Conservation (phyloP, 2,888 invertebrate genomes). For the Leptinotarsa juncta region DNA sequence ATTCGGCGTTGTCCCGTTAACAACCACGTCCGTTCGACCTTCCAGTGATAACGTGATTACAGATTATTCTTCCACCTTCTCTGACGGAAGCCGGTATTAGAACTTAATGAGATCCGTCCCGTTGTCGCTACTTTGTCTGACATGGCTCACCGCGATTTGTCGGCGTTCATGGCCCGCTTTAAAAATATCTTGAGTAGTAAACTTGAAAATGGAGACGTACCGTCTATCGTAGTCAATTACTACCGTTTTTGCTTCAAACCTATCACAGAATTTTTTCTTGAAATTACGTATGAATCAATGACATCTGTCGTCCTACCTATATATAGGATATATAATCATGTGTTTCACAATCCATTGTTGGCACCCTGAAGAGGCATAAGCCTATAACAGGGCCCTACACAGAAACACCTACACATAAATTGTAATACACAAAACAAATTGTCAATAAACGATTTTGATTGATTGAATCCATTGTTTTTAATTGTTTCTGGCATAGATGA, state of each 20-base stretch:
- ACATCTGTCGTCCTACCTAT: background rate
- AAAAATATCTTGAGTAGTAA: slow-evolving; percentile 28
- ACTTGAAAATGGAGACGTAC: slow-evolving; percentile 38
- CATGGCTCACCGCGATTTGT: slow-evolving; percentile 15
- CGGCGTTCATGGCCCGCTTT: slow-evolving; percentile 18
- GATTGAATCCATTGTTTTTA: background rate
- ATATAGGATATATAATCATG: background rate
- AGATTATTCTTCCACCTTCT: slow-evolving; percentile 19
- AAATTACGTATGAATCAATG: background rate
- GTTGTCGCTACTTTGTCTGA: slow-evolving; percentile 29
- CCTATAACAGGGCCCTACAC: too few relatives aligned
- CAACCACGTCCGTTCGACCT: slow-evolving; percentile 29
- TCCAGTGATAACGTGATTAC: slow-evolving; percentile 33
- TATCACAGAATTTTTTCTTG: slow-evolving; percentile 7
- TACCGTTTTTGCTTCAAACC: slow-evolving; percentile 21
- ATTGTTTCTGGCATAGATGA: background rate
- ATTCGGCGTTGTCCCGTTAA: background rate
- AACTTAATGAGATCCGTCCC: slow-evolving; percentile 14
- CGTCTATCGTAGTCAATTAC: slow-evolving; percentile 36
- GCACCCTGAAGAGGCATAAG: too few relatives aligned
- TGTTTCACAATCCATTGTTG: background rate
- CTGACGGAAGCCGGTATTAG: slow-evolving; percentile 12
- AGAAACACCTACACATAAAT: too few relatives aligned
- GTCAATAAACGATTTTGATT: too few relatives aligned
- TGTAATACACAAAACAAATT: too few relatives aligned